These are phyloP conservation scores for Strigops habroptila DNA, from an alignment of 2,113 vertebrate species.

Conservation along the genomic window DNA sequence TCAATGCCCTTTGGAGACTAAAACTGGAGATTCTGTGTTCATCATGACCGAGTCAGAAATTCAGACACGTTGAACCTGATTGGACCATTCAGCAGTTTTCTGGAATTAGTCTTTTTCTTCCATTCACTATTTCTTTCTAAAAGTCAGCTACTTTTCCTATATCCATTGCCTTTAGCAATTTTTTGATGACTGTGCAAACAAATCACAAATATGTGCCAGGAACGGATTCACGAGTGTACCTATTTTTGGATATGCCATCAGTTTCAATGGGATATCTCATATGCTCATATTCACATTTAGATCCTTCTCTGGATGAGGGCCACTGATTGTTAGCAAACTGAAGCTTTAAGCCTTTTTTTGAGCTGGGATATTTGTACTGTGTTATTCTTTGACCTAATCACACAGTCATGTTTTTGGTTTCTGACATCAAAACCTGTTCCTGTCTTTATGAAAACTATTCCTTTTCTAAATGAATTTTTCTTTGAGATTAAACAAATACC, in stretches of 20 bases:
- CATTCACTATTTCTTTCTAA: background rate
- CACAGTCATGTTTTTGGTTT: background rate
- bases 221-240: background rate
- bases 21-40: background rate
- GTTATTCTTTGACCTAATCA: background rate
- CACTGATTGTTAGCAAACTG: background rate
- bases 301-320: background rate
- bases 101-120: background rate
- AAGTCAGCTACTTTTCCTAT: background rate
- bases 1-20: accelerated
- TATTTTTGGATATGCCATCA: background rate
- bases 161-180: background rate
- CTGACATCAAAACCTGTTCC: background rate
- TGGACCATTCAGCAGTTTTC: background rate
- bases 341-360: background rate
- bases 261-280: background rate
- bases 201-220: accelerated
- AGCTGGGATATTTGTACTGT: background rate
- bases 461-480: background rate
- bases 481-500: background rate
- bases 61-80: background rate
- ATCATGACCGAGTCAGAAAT: background rate
- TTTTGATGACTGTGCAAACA: background rate
- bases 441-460: background rate
- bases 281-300: background rate